phyloP scores from a whole-genome alignment of 1,140 invertebrate species.

The Diploscapter pachys region DNA sequence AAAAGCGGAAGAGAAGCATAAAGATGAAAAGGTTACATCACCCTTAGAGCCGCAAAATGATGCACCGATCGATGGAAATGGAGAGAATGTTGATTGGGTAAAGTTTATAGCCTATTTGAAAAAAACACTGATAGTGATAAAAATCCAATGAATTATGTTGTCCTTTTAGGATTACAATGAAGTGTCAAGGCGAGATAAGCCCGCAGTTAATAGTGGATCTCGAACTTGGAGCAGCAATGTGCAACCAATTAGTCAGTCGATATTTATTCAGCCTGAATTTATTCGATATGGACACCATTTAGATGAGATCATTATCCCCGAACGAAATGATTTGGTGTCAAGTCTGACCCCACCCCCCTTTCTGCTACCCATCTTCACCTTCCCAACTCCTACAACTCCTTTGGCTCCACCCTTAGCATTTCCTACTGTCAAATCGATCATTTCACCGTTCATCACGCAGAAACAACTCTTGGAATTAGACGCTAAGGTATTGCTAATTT shows the following conservation, averaged over 20 bases:
- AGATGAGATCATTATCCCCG: constrained; percentile 5
- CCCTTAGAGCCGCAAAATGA: no score
- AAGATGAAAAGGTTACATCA: no score
- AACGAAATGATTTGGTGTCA: constrained; percentile 24
- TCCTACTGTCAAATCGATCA: no score
- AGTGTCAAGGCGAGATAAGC: not conserved
- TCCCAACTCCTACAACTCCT: not conserved
- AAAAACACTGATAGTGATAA: not conserved
- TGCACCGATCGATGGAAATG: constrained; percentile 10
- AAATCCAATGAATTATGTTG: not conserved
- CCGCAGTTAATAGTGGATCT: constrained; percentile 2
- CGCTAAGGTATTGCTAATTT: no score
- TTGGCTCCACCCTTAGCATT: constrained; percentile 15
- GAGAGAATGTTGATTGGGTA: not conserved
- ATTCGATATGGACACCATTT: constrained; percentile 2
- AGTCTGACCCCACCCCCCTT: constrained; percentile 24
- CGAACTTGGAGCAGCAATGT: constrained; percentile 30
- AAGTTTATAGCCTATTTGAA: not conserved
- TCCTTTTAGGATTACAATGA: not conserved
- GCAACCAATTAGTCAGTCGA: not conserved
- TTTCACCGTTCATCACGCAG: no score
- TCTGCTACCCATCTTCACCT: not conserved
- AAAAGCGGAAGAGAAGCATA: constrained; percentile 6
- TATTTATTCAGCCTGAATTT: not conserved
- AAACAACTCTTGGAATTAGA: no score